Evolutionary conservation across 2,797 vertebrate species (phyloP).

Genomic region (Pogoniulus pusillus): DNA sequence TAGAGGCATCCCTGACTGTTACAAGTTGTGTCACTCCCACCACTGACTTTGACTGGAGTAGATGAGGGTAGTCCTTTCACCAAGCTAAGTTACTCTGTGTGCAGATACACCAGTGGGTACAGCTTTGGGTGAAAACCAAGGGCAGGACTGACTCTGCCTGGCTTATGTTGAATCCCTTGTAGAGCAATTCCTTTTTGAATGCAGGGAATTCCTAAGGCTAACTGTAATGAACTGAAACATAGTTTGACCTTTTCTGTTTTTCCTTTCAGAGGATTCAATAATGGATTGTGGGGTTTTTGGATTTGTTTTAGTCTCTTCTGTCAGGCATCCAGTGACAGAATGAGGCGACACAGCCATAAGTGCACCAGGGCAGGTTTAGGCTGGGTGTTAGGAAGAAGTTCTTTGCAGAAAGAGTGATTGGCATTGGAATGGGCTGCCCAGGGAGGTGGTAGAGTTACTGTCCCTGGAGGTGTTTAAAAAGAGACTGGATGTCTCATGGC

Average conservation of each 20-base stretch:
- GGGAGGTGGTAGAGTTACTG: too few relatives aligned
- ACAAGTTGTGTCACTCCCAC: too few relatives aligned
- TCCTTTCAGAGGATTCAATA: neutral
- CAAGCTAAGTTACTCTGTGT: neutral
- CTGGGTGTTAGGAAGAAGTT: too few relatives aligned
- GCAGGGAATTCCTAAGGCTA: neutral
- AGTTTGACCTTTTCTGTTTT: neutral
- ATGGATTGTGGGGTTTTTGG: neutral
- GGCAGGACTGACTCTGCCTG: neutral
- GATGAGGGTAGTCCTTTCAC: neutral
- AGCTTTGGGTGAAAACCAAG: neutral
- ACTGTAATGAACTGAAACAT: neutral
- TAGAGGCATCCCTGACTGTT: neutral
- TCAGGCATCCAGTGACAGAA: too few relatives aligned
- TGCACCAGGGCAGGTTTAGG: too few relatives aligned
- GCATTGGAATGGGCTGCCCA: too few relatives aligned
- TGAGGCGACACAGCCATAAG: too few relatives aligned
- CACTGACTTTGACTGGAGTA: fast-evolving
- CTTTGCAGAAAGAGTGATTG: too few relatives aligned
- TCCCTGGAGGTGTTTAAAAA: too few relatives aligned
- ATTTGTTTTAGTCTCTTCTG: neutral
- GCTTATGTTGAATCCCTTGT: neutral
- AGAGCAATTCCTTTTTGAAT: neutral
- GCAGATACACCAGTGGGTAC: fast-evolving
- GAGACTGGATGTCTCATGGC: too few relatives aligned